phyloP scores from a whole-genome alignment of 2,113 vertebrate genomes.

The Megaceryle torquata region DNA sequence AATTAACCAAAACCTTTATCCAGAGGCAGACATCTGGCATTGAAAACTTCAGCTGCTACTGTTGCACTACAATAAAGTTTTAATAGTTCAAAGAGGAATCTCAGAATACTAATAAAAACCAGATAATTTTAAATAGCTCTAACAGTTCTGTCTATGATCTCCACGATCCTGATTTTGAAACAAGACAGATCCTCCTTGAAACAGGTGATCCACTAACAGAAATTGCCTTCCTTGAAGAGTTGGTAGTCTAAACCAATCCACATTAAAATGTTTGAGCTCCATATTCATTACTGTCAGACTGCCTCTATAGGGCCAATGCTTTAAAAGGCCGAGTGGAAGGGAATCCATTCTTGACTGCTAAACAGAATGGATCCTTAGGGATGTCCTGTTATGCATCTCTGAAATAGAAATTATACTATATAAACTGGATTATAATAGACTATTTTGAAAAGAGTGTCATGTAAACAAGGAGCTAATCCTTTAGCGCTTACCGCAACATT shows the following conservation, averaged over 20 bases:
- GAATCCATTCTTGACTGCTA: background rate
- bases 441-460: background rate
- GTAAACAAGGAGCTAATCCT: background rate
- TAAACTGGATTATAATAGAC: background rate
- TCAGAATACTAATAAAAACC: background rate
- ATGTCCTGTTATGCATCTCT: background rate
- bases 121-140: background rate
- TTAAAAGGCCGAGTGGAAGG: background rate
- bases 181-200: background rate
- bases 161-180: background rate
- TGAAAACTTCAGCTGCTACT: background rate
- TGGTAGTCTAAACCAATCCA: background rate
- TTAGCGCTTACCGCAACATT: background rate
- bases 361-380: background rate
- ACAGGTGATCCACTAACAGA: background rate
- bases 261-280: background rate
- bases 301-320: background rate
- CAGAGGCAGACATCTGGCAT: background rate
- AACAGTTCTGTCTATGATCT: background rate
- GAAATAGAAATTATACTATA: background rate
- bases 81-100: background rate
- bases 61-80: background rate
- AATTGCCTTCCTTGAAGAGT: background rate
- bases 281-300: background rate
- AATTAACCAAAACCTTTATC: constrained; percentile 10